Evolutionary conservation across 2,888 invertebrate species (phyloP).

Genomic region (Noctua janthina): DNA sequence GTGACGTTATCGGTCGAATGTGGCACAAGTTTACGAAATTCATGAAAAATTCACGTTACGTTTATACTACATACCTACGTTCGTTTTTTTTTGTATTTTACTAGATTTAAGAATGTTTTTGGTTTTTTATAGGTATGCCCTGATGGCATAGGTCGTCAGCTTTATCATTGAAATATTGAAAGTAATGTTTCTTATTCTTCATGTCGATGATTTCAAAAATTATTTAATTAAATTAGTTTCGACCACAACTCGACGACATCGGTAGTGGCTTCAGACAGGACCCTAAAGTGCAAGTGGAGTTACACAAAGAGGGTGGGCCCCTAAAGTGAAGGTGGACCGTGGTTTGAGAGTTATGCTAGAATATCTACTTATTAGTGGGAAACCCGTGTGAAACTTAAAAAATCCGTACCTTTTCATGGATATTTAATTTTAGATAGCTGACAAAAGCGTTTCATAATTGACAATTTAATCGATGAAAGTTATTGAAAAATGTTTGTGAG

Average conservation of each 20-base stretch:
- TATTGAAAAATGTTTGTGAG: neutral
- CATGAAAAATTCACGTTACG: constrained; percentile 39
- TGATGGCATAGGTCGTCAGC: neutral
- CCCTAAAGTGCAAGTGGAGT: too few relatives aligned
- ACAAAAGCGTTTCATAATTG: neutral
- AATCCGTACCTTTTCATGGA: neutral
- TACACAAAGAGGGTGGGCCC: too few relatives aligned
- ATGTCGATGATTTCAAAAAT: too few relatives aligned
- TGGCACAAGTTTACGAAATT: constrained; percentile 33
- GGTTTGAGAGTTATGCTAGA: too few relatives aligned
- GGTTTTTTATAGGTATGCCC: neutral
- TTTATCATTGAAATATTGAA: neutral
- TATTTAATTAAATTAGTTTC: too few relatives aligned
- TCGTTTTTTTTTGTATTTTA: neutral
- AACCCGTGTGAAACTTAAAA: neutral
- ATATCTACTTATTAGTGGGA: neutral
- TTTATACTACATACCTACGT: neutral
- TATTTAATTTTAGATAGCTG: neutral
- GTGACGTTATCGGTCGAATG: constrained; percentile 47
- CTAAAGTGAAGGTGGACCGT: too few relatives aligned
- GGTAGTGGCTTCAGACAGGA: too few relatives aligned
- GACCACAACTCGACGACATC: too few relatives aligned
- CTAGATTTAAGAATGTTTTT: neutral
- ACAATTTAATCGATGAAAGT: neutral
- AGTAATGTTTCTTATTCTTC: too few relatives aligned